Percentiles rank a stretch among this genome's conserved stretches.
Evolutionary conservation across 2,797 vertebrate genomes (phyloP).

Genomic region (Acanthurus leucopareius): DNA sequence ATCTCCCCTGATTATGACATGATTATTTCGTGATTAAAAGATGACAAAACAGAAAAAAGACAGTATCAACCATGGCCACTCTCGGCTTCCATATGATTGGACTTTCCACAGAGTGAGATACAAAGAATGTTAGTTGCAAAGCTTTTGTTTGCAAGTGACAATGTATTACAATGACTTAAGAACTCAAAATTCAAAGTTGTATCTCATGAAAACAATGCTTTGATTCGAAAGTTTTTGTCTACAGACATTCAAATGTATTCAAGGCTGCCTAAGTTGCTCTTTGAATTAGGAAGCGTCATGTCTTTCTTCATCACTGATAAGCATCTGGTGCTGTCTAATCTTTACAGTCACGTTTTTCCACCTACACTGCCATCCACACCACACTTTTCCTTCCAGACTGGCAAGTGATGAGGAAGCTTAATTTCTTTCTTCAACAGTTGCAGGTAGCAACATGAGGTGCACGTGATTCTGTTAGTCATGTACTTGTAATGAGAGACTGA

Average conservation of each 20-base stretch:
- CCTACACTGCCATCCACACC: not conserved
- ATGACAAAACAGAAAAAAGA: no score
- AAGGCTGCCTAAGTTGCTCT: not conserved
- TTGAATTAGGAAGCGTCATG: not conserved
- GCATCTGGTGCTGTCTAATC: not conserved
- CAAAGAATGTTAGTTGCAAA: no score
- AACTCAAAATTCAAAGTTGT: not conserved
- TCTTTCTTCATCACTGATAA: not conserved
- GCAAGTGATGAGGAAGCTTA: not conserved
- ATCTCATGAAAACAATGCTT: not conserved
- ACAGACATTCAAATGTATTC: not conserved
- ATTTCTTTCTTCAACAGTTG: not conserved
- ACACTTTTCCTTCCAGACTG: no score
- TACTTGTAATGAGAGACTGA: not conserved
- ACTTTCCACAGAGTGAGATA: no score
- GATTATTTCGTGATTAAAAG: no score
- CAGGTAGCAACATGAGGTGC: not conserved
- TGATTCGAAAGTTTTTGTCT: not conserved
- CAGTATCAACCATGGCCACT: no score
- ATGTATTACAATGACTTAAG: not conserved
- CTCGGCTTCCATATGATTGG: no score
- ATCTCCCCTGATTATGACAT: no score
- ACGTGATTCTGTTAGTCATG: not conserved
- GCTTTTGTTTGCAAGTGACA: no score
- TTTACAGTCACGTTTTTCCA: constrained; percentile 8